These are phyloP conservation scores for Malurus alboscapulatus DNA, from an alignment of 2,113 vertebrate species.

Conservation along the genomic window DNA sequence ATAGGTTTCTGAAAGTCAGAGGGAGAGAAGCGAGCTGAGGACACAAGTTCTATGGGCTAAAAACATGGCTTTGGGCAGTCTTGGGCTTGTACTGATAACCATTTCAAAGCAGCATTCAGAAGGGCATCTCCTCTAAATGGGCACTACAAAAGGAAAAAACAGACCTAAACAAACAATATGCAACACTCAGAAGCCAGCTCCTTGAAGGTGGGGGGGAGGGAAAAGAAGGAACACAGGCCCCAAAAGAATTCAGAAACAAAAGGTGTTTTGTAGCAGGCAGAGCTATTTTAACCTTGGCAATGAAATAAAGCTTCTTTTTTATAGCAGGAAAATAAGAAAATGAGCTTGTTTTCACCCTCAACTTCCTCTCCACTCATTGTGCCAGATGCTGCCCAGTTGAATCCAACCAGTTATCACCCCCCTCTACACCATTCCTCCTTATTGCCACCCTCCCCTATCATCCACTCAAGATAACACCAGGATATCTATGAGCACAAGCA, in stretches of 20 bases:
- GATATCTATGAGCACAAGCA: neutral
- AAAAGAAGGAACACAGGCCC: neutral
- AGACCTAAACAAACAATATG: neutral
- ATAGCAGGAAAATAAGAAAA: neutral
- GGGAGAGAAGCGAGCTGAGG: neutral
- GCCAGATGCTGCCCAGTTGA: slow-evolving; percentile 38
- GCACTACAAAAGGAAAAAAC: neutral
- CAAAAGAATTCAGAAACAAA: slow-evolving; percentile 23
- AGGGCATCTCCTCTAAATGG: neutral
- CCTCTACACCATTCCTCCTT: neutral
- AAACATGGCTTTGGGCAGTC: neutral
- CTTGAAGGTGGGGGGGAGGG: neutral
- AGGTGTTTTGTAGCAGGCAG: slow-evolving; percentile 44
- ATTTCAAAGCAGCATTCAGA: neutral
- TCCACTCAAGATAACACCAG: neutral
- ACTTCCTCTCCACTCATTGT: slow-evolving; percentile 7
- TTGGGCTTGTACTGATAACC: neutral
- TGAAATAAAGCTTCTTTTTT: slow-evolving; percentile 61
- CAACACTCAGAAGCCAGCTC: neutral
- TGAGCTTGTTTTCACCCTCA: slow-evolving; percentile 23
- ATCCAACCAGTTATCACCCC: neutral
- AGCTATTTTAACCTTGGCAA: slow-evolving; percentile 54
- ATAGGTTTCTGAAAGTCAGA: neutral
- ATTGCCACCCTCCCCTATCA: neutral
- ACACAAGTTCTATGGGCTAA: neutral